phyloP scores from a whole-genome alignment of 2,797 vertebrate species.

The Rhabdomys pumilio region DNA sequence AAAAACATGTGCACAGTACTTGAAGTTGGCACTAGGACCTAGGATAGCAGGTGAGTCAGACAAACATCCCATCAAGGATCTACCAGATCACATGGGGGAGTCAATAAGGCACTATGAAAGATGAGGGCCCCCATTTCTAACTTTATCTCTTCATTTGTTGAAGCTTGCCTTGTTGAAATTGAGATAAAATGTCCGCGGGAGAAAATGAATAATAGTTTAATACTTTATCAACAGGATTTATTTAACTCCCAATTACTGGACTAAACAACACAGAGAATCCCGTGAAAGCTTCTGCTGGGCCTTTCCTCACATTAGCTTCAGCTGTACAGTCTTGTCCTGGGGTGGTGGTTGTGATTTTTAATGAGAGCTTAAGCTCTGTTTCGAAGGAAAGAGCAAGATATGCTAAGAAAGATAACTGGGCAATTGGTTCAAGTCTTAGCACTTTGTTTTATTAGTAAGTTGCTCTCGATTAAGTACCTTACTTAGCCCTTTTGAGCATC shows the following conservation, averaged over 20 bases:
- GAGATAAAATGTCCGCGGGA: not conserved
- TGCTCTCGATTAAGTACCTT: not conserved
- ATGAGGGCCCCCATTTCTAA: not conserved
- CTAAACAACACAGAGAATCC: not conserved
- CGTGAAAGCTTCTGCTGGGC: not conserved
- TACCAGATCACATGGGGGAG: not conserved
- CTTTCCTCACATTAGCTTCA: not conserved
- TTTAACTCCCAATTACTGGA: not conserved
- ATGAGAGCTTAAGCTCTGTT: not conserved
- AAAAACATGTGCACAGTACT: not conserved
- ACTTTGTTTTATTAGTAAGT: not conserved
- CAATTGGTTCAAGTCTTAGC: not conserved
- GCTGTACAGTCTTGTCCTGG: not conserved
- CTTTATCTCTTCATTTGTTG: constrained; percentile 28
- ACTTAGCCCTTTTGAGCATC: not conserved
- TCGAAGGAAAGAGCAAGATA: not conserved
- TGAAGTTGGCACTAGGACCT: not conserved
- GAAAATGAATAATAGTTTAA: constrained; percentile 8
- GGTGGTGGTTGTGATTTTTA: not conserved
- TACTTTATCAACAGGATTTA: not conserved
- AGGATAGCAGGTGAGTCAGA: not conserved
- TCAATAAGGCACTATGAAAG: not conserved
- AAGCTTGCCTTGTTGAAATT: not conserved
- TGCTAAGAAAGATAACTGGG: not conserved
- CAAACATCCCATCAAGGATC: not conserved